A percentile compares a stretch with the other conserved stretches of the same genome.
phyloP scores from a whole-genome alignment of 2,113 vertebrate species.

The Pedionomus torquatus region DNA sequence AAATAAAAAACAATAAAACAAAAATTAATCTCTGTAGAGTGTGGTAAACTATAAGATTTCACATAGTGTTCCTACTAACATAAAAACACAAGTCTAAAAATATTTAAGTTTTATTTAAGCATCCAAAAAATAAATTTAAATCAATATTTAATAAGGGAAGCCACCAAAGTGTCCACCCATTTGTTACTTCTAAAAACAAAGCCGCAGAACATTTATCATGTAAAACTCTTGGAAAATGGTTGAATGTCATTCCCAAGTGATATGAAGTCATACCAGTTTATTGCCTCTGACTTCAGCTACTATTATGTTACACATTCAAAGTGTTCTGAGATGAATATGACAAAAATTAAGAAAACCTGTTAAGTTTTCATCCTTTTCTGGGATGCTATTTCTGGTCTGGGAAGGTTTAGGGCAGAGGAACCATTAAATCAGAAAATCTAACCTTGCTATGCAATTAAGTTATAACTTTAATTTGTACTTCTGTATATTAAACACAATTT shows the following conservation, averaged over 20 bases:
- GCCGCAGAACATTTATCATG: neutral
- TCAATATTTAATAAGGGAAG: neutral
- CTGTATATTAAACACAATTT: neutral
- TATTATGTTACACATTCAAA: slow-evolving; percentile 5
- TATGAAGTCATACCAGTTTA: slow-evolving; percentile 45
- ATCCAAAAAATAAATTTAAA: neutral
- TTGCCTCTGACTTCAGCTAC: slow-evolving; percentile 44
- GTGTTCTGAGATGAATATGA: slow-evolving; percentile 30
- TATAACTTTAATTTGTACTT: neutral
- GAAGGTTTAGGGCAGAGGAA: neutral
- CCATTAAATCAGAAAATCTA: neutral
- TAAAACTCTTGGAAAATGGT: slow-evolving; percentile 12
- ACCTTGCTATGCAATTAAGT: neutral
- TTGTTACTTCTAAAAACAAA: neutral
- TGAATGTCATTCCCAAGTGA: slow-evolving; percentile 11
- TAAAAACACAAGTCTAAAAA: neutral
- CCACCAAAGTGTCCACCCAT: neutral
- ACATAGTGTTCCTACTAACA: neutral
- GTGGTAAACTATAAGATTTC: neutral
- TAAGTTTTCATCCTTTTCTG: slow-evolving; percentile 7
- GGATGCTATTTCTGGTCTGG: neutral
- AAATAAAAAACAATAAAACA: neutral
- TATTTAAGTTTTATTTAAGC: neutral
- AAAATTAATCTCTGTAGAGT: neutral
- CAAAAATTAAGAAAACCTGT: slow-evolving; percentile 15